These are phyloP conservation scores for Chelonus formosanus DNA, from an alignment of 2,888 invertebrate species.

Conservation along the genomic window DNA sequence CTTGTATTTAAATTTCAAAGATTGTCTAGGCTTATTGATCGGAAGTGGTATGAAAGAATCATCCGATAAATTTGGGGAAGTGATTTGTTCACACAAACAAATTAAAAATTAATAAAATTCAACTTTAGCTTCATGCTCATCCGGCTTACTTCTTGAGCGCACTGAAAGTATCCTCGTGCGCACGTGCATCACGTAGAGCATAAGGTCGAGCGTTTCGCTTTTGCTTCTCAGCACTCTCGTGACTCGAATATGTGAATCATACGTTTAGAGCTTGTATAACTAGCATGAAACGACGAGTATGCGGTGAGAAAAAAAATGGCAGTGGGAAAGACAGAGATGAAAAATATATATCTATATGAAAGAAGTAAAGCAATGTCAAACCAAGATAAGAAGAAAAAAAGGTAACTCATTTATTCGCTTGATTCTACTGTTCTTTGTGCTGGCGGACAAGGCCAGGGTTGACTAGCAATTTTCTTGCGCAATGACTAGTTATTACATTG, in stretches of 20 bases:
- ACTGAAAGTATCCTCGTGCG: slow-evolving; percentile 8
- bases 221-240: slow-evolving; percentile 30
- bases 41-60: too few relatives aligned
- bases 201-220: slow-evolving; percentile 36
- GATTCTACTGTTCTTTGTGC: slow-evolving; percentile 38
- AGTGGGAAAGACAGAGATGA: slow-evolving; percentile 2
- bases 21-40: too few relatives aligned
- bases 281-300: slow-evolving; percentile 6
- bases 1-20: too few relatives aligned
- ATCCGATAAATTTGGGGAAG: too few relatives aligned
- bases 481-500: slow-evolving; percentile 39
- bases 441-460: slow-evolving; percentile 59
- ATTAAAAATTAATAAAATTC: neutral
- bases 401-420: slow-evolving; percentile 22
- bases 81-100: neutral
- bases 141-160: neutral
- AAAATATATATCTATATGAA: neutral
- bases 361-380: slow-evolving; percentile 7
- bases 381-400: slow-evolving; percentile 17
- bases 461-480: slow-evolving; percentile 56
- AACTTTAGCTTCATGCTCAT: neutral
- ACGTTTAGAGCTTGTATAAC: slow-evolving; percentile 3
- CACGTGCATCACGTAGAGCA: slow-evolving; percentile 27
- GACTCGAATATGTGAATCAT: slow-evolving; percentile 36
- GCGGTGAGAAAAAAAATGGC: neutral